Evolutionary conservation across 2,113 vertebrate species (phyloP), one percentile per base, ranked within the genome.

Genomic region (Caranx melampygus): DNA sequence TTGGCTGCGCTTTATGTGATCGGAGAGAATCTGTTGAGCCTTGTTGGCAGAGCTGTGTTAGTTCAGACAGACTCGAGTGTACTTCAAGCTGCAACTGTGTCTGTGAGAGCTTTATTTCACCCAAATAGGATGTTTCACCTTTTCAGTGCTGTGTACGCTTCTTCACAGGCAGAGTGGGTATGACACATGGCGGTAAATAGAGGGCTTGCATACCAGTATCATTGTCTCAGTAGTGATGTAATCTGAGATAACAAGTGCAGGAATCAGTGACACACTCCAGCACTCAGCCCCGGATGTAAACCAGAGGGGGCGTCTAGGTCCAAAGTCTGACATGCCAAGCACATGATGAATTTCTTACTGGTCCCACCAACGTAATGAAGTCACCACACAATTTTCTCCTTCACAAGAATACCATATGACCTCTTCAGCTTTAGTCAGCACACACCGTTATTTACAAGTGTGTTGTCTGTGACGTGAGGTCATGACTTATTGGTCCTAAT

Each of bases 291-390:
- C 83, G 74, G 76, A 75, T 83, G 71, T 49, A 62, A 66, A 52
- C 14, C 42, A 60, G 59, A 54, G 49, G 5, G 73, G 44, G 16
- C 55, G 45, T 45, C 58, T 4, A 12, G 31, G 62, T 81, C 21
- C 44, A 63, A 12, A 58, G 59, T 84, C 76, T 47, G 52, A 67
- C 71, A 87, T 85, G 82, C 84, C 70, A 81, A 73, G 58, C 40
- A 47, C 60, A 76, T 86, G 73, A 86, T 65, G 35, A 64, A 44
- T 69, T 35, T 55, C 69, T 76, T 68, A 60, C 49, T 72, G 15
- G 52, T 66, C 58, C 64, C 72, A 79, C 67, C 65, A 68, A 57
- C 1, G 16, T 62, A 49, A 75, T 69, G n/a, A 71, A 66, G 40
- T 88, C 64, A 40, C 67, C 49, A 66, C 65, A 33, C 33, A 73